Base-by-base conservation (phyloP, 2,888 invertebrate species). In the Dynastes tityus region DNA sequence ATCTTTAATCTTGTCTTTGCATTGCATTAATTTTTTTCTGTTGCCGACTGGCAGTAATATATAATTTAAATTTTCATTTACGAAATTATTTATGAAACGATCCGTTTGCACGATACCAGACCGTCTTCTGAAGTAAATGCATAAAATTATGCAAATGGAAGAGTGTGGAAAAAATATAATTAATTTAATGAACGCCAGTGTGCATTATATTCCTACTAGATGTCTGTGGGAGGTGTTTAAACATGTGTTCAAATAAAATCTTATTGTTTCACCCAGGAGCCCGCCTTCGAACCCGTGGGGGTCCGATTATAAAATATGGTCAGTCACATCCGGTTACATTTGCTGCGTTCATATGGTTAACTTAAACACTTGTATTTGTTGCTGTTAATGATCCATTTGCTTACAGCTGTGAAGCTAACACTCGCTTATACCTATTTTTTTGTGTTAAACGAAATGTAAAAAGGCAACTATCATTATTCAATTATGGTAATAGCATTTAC, bases 1-100 rank as follows among this genome's bases (percentile, higher is more conserved):
- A 88, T 88, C 88, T 88, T 88, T 88, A 88, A 88, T 88, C 87
- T 88, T 86, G 87, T 87, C 87, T 87, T 86, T 87, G 84, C 87
- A 85, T 86, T 87, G 84, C 86, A 85, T 86, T 86, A 84, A 84
- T 84, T 85, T 85, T 85, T 86, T 86, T 84, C 82, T 81, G 67
- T 67, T 73, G 61, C 65, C 64, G 73, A 71, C 80, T 78, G 83
- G 55, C 82, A 81, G 84, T 80, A 80, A 84, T 85, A 84, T 84
- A 83, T 86, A 87, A 87, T 88, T 88, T 87, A 85, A 87, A 86
- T 86, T 87, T 87, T 87, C 87, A 87, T 87, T 87, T 87, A 85
- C 85, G 84, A 85, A 86, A 87, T 87, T 86, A 86, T 86, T 84
- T 86, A 85, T 85, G 84, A 85, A 86, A 87, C 84, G 85, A 85